These are phyloP conservation scores for Myotis myotis DNA, from an alignment of 2,797 vertebrate species.

Conservation along the genomic window DNA sequence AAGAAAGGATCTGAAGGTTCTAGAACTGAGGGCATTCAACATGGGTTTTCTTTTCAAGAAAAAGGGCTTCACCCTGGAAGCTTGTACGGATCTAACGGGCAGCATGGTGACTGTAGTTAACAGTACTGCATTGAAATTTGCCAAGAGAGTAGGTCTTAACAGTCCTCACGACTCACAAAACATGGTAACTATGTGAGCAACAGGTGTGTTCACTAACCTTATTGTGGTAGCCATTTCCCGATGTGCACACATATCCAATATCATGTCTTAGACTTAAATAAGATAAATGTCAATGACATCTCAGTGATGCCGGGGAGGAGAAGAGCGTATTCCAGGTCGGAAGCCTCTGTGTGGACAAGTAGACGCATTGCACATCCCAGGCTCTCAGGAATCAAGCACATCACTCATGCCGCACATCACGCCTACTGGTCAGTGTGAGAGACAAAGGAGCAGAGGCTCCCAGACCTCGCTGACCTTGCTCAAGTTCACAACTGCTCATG, in stretches of 20 bases:
- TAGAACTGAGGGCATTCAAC: not conserved
- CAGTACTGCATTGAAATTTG: too few relatives aligned
- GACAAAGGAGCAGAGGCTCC: not conserved
- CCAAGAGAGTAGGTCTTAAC: too few relatives aligned
- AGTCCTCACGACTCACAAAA: not conserved
- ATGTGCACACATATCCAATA: not conserved
- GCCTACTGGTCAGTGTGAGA: not conserved
- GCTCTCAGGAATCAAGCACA: not conserved
- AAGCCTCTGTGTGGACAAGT: not conserved
- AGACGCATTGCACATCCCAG: not conserved
- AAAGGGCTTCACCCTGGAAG: not conserved
- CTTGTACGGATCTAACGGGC: not conserved
- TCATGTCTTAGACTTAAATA: not conserved
- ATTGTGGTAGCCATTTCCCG: not conserved
- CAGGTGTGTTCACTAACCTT: too few relatives aligned
- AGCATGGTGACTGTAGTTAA: not conserved
- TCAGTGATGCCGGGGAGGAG: too few relatives aligned
- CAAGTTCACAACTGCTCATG: not conserved
- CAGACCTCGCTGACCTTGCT: not conserved
- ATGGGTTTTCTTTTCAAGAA: not conserved
- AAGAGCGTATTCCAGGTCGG: not conserved
- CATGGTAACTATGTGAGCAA: not conserved
- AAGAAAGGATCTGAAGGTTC: not conserved
- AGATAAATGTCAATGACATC: too few relatives aligned
- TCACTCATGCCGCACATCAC: fast-evolving